Conservation (phyloP, 2,888 invertebrate species). For the Temnothorax unifasciatus region DNA sequence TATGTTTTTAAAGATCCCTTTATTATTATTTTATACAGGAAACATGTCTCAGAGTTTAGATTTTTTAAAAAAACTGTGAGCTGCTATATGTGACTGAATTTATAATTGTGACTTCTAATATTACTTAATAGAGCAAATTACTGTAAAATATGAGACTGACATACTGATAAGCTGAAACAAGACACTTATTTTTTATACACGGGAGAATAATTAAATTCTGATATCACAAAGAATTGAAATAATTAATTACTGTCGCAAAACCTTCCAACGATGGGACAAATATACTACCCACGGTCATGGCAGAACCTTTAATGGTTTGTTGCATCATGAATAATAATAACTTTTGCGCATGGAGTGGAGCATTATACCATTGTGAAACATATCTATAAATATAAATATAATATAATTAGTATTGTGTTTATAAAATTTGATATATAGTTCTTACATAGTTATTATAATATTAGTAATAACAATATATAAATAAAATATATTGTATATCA, state of each 20-base stretch:
- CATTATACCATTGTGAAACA: constrained; percentile 38
- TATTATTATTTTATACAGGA: constrained; percentile 20
- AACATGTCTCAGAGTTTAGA: neutral
- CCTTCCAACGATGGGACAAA: constrained; percentile 47
- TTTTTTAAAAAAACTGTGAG: neutral
- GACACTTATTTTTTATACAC: neutral
- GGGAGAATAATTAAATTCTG: neutral
- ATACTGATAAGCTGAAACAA: constrained; percentile 40
- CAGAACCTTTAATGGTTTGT: constrained; percentile 18
- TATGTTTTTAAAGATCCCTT: neutral
- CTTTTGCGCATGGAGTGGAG: constrained; percentile 35
- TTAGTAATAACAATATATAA: neutral
- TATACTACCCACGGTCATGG: neutral
- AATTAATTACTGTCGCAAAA: constrained; percentile 38
- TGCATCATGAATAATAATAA: constrained; percentile 46
- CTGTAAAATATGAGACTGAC: constrained; percentile 36
- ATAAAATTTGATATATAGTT: neutral
- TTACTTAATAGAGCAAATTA: constrained; percentile 37
- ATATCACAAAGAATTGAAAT: neutral
- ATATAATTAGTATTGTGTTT: constrained; percentile 4
- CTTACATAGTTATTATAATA: neutral
- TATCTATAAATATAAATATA: constrained; percentile 10
- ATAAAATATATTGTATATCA: neutral
- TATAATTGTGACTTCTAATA: neutral
- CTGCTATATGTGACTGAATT: neutral